Evolutionary conservation across 2,113 vertebrate genomes (phyloP).

Genomic region (Dermatemys mawii): DNA sequence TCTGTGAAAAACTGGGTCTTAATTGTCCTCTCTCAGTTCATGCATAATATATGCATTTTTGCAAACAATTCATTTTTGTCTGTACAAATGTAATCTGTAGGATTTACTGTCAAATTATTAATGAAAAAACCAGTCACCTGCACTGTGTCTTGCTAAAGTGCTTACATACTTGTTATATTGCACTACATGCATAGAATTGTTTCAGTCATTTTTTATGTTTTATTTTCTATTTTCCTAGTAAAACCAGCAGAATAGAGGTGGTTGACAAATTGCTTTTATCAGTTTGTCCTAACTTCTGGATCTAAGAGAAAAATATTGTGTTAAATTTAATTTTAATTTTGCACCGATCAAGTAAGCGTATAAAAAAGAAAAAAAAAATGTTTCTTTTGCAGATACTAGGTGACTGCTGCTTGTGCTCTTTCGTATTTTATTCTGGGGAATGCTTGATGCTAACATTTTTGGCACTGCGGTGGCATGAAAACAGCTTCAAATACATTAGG

Average conservation of each 20-base stretch:
- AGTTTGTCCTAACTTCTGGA: not conserved
- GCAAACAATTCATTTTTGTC: not conserved
- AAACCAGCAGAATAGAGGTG: not conserved
- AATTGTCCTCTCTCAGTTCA: not conserved
- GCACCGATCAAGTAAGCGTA: not conserved
- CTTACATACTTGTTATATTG: not conserved
- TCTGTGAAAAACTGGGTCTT: not conserved
- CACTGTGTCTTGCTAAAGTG: not conserved
- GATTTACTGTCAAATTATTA: not conserved
- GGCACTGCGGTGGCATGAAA: conserved; percentile 86
- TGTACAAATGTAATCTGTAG: not conserved
- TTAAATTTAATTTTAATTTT: not conserved
- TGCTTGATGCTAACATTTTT: conserved; percentile 85
- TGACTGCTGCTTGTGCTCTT: conserved; percentile 88
- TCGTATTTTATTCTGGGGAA: conserved; percentile 85
- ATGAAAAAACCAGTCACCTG: not conserved
- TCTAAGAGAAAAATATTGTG: not conserved
- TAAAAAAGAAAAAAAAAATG: not conserved
- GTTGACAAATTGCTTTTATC: not conserved
- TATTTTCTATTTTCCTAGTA: not conserved
- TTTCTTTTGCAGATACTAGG: conserved; percentile 81
- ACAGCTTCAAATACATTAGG: conserved; percentile 72
- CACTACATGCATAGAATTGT: not conserved
- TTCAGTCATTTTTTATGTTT: not conserved
- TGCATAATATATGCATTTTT: not conserved